These are phyloP conservation scores for Acleris laterana DNA, from an alignment of 2,888 invertebrate genomes.

Conservation along the genomic window DNA sequence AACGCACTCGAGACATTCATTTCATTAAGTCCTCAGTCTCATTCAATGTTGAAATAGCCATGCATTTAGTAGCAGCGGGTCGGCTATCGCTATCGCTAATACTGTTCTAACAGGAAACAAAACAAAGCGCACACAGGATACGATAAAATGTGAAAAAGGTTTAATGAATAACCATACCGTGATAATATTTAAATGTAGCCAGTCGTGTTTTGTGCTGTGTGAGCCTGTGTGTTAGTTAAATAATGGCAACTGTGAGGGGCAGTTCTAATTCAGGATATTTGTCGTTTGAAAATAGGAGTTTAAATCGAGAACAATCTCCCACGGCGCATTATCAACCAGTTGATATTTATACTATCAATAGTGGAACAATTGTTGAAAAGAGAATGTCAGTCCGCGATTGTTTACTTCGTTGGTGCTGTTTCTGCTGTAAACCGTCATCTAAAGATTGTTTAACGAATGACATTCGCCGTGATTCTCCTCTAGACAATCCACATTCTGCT, in stretches of 20 bases:
- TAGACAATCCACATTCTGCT: slow-evolving; percentile 61
- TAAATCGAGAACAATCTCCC: slow-evolving; percentile 46
- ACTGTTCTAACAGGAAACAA: slow-evolving; percentile 69
- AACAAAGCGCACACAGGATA: slow-evolving; percentile 61
- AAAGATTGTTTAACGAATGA: slow-evolving; percentile 41
- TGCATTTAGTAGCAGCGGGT: slow-evolving; percentile 51
- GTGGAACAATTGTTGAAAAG: slow-evolving; percentile 45
- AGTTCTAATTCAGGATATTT: slow-evolving; percentile 58
- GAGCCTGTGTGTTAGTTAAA: slow-evolving; percentile 42
- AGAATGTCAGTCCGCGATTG: slow-evolving; percentile 53
- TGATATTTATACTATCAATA: slow-evolving; percentile 60
- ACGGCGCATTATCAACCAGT: slow-evolving; percentile 57
- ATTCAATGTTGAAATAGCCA: slow-evolving; percentile 17
- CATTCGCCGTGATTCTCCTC: slow-evolving; percentile 48
- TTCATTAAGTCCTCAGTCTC: slow-evolving; percentile 30
- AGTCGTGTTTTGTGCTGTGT: slow-evolving; percentile 55
- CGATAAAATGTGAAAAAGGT: slow-evolving; percentile 74
- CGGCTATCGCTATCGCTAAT: slow-evolving; percentile 51
- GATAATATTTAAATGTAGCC: slow-evolving; percentile 52
- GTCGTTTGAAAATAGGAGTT: slow-evolving; percentile 57
- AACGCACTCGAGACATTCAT: slow-evolving; percentile 40
- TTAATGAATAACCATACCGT: slow-evolving; percentile 56
- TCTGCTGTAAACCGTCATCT: slow-evolving; percentile 55
- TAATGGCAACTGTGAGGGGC: slow-evolving; percentile 58
- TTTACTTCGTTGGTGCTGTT: slow-evolving; percentile 53